Evolutionary conservation across 2,888 invertebrate genomes (phyloP), one percentile per base, ranked within the genome.

Genomic region (Byasa hedistus): DNA sequence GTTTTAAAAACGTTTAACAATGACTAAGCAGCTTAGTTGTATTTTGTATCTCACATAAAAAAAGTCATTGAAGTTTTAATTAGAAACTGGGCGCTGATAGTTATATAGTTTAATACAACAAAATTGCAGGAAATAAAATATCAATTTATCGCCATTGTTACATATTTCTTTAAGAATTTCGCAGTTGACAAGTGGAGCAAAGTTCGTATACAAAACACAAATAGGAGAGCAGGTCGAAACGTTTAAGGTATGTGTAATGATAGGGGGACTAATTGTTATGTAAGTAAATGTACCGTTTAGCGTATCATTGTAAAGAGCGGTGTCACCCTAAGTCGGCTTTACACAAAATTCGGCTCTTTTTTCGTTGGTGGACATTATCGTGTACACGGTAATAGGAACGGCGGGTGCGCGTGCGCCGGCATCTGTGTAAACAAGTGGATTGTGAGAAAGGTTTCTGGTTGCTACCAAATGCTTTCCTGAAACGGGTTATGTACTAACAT

Each of bases 361-460:
- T 80, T 77, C 81, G 67, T 81, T 78, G 80, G 76, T 75, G 69
- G 74, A 73, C 76, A 87, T 91, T 91, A 91, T 83, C 89, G 86
- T 81, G 59, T 78, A 72, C 72, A 75, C 76, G 90, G 82, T 91
- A 91, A 91, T 83, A 81, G 82, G 75, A 68, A 70, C 70, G 75
- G 76, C 82, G 84, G 83, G 81, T 82, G 85, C 81, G 80, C 75
- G 64, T 64, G 67, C 64, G 51, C 76, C 73, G 77, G 73, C 84
- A 83, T 82, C 84, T 87, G 84, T 71, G 55, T 77, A 84, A 86
- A 86, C 75, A 63, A 3, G 39, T 51, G 55, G 59, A 59, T 67
- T 65, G 67, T 65, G 56, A 62, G 60, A 67, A 63, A 63, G 51
- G 39, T 57, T 66, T 58, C 57, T 23, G 17, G 57, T 44, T 17